phyloP scores from a whole-genome alignment of 2,888 invertebrate genomes.

The Dicycla oo region DNA sequence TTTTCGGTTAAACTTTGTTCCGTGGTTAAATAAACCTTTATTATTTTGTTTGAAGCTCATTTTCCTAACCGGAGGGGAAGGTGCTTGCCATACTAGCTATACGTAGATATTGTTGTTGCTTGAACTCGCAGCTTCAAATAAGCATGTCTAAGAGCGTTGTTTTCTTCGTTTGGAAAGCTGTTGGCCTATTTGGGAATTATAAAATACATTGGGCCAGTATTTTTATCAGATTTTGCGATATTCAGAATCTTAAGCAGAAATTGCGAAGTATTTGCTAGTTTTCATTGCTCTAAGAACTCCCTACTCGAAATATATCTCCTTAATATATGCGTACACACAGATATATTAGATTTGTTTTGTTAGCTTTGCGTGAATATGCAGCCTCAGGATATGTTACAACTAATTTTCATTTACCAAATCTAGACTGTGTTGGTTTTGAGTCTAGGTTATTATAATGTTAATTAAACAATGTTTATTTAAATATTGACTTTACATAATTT shows the following conservation, averaged over 20 bases:
- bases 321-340: neutral
- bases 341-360: conserved; percentile 34
- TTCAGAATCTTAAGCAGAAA: neutral
- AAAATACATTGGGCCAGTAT: neutral
- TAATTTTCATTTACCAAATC: conserved; percentile 38
- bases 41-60: conserved; percentile 70
- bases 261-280: neutral
- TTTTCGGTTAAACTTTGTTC: conserved; percentile 65
- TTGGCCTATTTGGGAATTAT: neutral
- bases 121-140: conserved; percentile 2
- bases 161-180: conserved; percentile 7
- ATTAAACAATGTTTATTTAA: conserved; percentile 15
- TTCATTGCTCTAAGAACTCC: neutral
- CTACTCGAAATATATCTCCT: neutral
- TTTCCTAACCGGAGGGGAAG: conserved; percentile 61
- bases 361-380: conserved; percentile 21
- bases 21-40: conserved; percentile 69
- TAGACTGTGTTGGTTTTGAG: conserved; percentile 37
- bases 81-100: conserved; percentile 32
- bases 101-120: conserved; percentile 23
- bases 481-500: neutral
- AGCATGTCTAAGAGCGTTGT: conserved; percentile 4
- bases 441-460: conserved; percentile 25
- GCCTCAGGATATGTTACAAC: conserved; percentile 32
- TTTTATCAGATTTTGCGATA: neutral